phyloP scores from a whole-genome alignment of 2,113 vertebrate genomes.

The Dolichotis patagonum region DNA sequence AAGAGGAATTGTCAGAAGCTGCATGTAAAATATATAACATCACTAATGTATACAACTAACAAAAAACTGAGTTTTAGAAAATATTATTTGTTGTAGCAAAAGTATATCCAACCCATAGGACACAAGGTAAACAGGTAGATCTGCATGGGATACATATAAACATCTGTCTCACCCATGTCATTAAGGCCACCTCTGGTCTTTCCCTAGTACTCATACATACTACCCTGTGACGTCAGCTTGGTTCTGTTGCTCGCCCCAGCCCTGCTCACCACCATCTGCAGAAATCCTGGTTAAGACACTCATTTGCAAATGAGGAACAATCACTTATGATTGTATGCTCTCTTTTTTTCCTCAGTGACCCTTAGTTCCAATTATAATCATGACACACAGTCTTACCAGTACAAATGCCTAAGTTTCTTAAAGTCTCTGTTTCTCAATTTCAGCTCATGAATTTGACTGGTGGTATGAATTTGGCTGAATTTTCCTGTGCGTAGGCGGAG shows the following conservation, averaged over 20 bases:
- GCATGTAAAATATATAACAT: neutral
- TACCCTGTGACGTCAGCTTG: rapidly evolving
- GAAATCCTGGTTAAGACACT: neutral
- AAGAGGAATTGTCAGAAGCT: neutral
- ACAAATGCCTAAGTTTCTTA: neutral
- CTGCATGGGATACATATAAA: neutral
- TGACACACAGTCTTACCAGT: neutral
- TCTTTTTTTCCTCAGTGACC: neutral
- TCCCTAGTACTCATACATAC: neutral
- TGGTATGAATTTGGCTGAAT: no score
- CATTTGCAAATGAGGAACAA: neutral
- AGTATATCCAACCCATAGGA: neutral
- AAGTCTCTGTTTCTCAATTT: neutral
- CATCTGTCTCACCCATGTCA: no score
- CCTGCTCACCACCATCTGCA: neutral
- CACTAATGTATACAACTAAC: neutral
- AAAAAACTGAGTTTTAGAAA: neutral
- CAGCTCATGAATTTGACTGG: neutral
- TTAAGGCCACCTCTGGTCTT: no score
- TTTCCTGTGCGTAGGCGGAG: neutral
- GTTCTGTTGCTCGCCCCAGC: neutral
- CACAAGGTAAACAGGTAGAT: neutral
- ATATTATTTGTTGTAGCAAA: neutral
- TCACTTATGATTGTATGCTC: neutral
- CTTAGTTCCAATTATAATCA: neutral